phyloP scores from a whole-genome alignment of 2,888 invertebrate genomes.

The Agrenia bidenticulata region DNA sequence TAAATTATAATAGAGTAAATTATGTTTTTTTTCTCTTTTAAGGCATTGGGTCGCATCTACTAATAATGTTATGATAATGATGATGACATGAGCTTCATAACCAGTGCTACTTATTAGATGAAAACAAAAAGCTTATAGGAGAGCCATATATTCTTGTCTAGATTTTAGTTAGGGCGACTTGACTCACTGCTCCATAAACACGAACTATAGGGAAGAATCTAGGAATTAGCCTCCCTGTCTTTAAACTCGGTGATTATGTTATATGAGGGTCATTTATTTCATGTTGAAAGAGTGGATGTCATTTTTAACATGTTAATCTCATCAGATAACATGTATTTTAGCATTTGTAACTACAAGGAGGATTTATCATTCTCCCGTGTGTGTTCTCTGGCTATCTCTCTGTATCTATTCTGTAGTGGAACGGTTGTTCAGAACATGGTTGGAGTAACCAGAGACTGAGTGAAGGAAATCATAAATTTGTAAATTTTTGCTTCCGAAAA shows the following conservation, averaged over 20 bases:
- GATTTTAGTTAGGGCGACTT: no score
- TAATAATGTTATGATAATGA: no score
- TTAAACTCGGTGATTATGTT: conserved; percentile 4
- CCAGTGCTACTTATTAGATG: no score
- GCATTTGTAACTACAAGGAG: not conserved
- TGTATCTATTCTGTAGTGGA: no score
- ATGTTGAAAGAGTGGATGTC: conserved; percentile 48
- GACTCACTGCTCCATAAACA: no score
- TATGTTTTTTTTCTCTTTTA: no score
- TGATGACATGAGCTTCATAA: no score
- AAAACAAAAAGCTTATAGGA: no score
- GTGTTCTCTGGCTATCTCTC: conserved; percentile 1
- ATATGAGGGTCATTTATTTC: conserved; percentile 33
- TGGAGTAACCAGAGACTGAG: not conserved
- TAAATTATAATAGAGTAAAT: no score
- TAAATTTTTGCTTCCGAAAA: conserved; percentile 53
- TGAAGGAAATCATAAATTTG: conserved; percentile 53
- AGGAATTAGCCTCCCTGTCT: not conserved
- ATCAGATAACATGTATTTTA: conserved; percentile 13
- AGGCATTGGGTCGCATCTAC: no score
- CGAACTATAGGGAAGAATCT: no score
- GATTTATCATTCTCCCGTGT: conserved; percentile 6
- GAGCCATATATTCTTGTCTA: no score
- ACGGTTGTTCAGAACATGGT: not conserved
- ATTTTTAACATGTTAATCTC: conserved; percentile 52